Conservation (phyloP, 2,888 invertebrate genomes). For the Malacosoma neustria region DNA sequence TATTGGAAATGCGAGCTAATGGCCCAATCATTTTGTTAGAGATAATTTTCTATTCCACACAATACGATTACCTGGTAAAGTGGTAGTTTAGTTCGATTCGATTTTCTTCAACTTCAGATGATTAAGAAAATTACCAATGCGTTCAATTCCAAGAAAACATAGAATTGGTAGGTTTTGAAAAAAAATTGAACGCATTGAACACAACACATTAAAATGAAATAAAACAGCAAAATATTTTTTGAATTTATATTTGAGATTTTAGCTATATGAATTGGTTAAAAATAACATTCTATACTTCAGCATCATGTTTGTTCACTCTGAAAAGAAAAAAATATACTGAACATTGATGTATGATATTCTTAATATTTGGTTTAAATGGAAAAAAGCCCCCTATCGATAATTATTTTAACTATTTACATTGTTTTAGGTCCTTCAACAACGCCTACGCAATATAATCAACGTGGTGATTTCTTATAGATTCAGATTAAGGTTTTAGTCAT, state of each 20-base stretch:
- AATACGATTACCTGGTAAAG: slow-evolving; percentile 29
- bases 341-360: too few relatives aligned
- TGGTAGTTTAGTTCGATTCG: too few relatives aligned
- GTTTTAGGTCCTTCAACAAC: too few relatives aligned
- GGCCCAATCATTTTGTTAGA: slow-evolving; percentile 55
- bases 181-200: slow-evolving; percentile 28
- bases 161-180: slow-evolving; percentile 20
- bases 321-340: not conserved
- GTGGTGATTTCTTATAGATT: too few relatives aligned
- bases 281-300: too few relatives aligned
- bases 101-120: slow-evolving; percentile 17
- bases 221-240: slow-evolving; percentile 16
- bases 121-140: slow-evolving; percentile 34
- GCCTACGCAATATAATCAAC: too few relatives aligned
- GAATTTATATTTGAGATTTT: slow-evolving; percentile 19
- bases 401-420: too few relatives aligned
- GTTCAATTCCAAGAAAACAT: slow-evolving; percentile 20
- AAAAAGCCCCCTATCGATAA: too few relatives aligned
- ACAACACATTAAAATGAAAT: slow-evolving; percentile 11
- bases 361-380: too few relatives aligned
- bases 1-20: slow-evolving; percentile 50
- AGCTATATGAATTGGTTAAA: slow-evolving; percentile 17
- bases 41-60: slow-evolving; percentile 13
- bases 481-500: too few relatives aligned
- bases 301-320: not conserved